phyloP scores from a whole-genome alignment of 2,113 vertebrate species.

The Raphicerus campestris region DNA sequence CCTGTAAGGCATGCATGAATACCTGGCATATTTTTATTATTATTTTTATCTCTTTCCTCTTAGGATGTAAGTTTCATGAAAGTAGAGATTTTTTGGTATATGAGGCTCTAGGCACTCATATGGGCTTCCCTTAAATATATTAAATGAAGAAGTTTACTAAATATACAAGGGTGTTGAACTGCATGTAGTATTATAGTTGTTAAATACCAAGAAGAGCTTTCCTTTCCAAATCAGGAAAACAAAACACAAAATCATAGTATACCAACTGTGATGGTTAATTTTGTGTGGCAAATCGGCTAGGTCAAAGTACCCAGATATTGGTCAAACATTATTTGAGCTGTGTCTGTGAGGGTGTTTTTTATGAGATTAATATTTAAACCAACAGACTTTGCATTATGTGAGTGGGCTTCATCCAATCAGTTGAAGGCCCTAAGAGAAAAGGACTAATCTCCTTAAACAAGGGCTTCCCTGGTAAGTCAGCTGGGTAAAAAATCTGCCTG shows the following conservation, averaged over 20 bases:
- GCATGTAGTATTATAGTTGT: not conserved
- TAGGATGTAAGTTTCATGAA: not conserved
- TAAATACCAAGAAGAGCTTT: constrained; percentile 13
- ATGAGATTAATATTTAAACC: not conserved
- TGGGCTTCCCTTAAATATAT: not conserved
- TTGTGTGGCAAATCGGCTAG: not conserved
- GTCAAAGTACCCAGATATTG: not conserved
- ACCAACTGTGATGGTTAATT: not conserved
- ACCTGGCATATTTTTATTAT: not conserved
- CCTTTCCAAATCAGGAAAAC: not conserved
- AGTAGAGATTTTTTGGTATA: not conserved
- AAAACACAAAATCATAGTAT: not conserved
- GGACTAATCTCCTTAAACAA: not conserved
- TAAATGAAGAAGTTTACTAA: not conserved
- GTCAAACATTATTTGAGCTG: not conserved
- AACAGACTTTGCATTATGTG: not conserved
- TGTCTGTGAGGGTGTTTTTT: not conserved
- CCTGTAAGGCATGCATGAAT: not conserved
- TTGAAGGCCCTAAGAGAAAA: not conserved
- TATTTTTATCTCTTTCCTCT: constrained; percentile 27
- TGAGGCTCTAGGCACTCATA: not conserved
- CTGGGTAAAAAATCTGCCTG: not conserved
- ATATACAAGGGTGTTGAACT: not conserved
- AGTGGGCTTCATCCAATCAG: not conserved
- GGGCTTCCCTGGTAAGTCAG: not conserved